A percentile compares a stretch with the other conserved stretches of the same genome.
Evolutionary conservation across 1,140 invertebrate species (phyloP).

Genomic region (Anastrepha obliqua): DNA sequence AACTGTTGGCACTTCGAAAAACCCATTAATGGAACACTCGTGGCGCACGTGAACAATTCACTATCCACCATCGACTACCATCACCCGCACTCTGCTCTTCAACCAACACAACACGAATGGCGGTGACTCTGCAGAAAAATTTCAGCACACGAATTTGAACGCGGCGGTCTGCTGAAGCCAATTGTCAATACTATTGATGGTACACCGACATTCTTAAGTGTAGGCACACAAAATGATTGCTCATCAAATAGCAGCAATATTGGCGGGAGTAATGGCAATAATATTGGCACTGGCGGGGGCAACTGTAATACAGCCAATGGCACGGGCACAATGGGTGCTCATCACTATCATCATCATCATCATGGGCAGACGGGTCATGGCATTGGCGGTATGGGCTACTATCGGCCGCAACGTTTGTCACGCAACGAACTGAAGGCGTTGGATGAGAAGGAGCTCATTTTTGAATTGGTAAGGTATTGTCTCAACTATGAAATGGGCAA

Average conservation of each 20-base stretch:
- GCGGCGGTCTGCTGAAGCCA: slow-evolving; percentile 91
- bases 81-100: too few relatives aligned
- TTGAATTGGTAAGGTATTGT: slow-evolving; percentile 86
- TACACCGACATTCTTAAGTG: slow-evolving; percentile 89
- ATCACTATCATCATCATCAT: slow-evolving; percentile 66
- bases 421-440: slow-evolving; percentile 89
- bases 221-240: slow-evolving; percentile 74
- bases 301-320: slow-evolving; percentile 52
- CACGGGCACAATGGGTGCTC: not conserved
- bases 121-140: slow-evolving; percentile 83
- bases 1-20: not conserved
- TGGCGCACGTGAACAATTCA: not conserved
- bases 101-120: not conserved
- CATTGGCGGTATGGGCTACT: slow-evolving; percentile 59
- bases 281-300: slow-evolving; percentile 56
- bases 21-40: not conserved
- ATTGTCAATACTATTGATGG: slow-evolving; percentile 94
- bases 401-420: slow-evolving; percentile 82
- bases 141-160: slow-evolving; percentile 95
- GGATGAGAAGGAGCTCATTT: slow-evolving; percentile 95
- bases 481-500: slow-evolving; percentile 21
- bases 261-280: slow-evolving; percentile 55
- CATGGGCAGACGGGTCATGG: slow-evolving; percentile 64
- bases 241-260: slow-evolving; percentile 54
- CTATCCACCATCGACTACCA: not conserved